A percentile compares a stretch with the other conserved stretches of the same genome.
Conservation (phyloP, 2,113 vertebrate species). For the Lethenteron camtschaticum region DNA sequence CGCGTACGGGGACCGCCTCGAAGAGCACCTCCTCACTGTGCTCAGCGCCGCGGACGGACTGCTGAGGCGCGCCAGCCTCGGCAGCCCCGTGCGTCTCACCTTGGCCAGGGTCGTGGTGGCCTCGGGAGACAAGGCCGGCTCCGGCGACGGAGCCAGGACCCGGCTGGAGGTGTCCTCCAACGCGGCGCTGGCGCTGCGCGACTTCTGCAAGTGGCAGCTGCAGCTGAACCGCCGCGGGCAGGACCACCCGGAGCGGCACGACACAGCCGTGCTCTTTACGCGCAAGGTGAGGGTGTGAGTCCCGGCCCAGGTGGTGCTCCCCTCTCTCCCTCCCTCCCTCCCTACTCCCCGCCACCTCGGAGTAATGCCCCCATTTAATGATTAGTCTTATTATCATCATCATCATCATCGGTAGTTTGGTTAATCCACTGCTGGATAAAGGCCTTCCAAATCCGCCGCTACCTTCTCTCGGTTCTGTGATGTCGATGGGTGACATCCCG, state of each 20-base stretch:
- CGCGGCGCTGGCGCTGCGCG: conserved; percentile 70
- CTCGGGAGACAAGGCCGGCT: conserved; percentile 45
- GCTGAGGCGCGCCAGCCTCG: conserved; percentile 83
- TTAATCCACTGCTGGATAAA: too few relatives aligned
- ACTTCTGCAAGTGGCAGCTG: conserved; percentile 96
- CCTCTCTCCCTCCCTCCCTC: background rate
- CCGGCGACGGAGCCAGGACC: background rate
- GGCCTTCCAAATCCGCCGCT: too few relatives aligned
- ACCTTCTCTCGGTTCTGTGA: too few relatives aligned
- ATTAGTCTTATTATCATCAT: too few relatives aligned
- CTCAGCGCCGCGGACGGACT: conserved; percentile 70
- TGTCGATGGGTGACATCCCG: too few relatives aligned
- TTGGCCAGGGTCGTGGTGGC: conserved; percentile 60
- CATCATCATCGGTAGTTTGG: too few relatives aligned
- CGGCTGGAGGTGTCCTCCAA: conserved; percentile 64
- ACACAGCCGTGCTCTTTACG: conserved; percentile 91
- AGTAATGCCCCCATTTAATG: background rate
- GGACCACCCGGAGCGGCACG: conserved; percentile 59
- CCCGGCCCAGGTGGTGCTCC: too few relatives aligned
- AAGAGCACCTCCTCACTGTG: conserved; percentile 78
- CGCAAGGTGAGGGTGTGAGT: conserved; percentile 43
- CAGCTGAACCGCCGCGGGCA: conserved; percentile 71
- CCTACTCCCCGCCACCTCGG: background rate
- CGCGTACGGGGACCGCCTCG: conserved; percentile 63
- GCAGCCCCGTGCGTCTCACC: conserved; percentile 74